phyloP scores from a whole-genome alignment of 2,113 vertebrate species.

The Myrmecobius fasciatus region DNA sequence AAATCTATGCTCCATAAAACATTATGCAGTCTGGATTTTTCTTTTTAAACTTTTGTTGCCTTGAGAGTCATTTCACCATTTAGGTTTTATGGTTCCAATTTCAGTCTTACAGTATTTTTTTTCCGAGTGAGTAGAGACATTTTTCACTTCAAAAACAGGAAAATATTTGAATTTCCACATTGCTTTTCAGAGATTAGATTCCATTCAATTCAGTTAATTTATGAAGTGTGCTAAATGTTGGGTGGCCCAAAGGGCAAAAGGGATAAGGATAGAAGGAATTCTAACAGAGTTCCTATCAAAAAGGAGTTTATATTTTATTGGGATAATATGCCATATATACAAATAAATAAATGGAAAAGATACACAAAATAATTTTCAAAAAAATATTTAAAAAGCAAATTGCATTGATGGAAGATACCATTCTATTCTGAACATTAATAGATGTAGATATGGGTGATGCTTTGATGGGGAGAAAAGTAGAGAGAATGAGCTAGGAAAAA shows the following conservation, averaged over 20 bases:
- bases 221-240: not conserved
- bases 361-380: not conserved
- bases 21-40: not conserved
- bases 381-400: not conserved
- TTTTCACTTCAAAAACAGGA: slow-evolving; percentile 16
- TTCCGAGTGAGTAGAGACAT: slow-evolving; percentile 15
- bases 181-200: not conserved
- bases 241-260: not conserved
- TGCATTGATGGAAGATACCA: not conserved
- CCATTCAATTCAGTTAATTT: not conserved
- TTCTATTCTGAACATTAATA: not conserved
- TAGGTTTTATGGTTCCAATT: slow-evolving; percentile 38
- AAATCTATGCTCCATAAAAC: slow-evolving; percentile 47
- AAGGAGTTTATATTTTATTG: not conserved
- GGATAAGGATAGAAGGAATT: not conserved
- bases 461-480: slow-evolving; percentile 22
- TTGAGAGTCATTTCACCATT: slow-evolving; percentile 42
- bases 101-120: slow-evolving; percentile 8
- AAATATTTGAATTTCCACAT: slow-evolving; percentile 46
- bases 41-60: slow-evolving; percentile 46
- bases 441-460: not conserved
- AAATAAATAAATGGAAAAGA: not conserved
- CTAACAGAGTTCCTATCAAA: not conserved
- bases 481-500: slow-evolving; percentile 16
- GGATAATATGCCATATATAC: not conserved